phyloP scores from a whole-genome alignment of 2,113 vertebrate genomes.

The Menura novaehollandiae region DNA sequence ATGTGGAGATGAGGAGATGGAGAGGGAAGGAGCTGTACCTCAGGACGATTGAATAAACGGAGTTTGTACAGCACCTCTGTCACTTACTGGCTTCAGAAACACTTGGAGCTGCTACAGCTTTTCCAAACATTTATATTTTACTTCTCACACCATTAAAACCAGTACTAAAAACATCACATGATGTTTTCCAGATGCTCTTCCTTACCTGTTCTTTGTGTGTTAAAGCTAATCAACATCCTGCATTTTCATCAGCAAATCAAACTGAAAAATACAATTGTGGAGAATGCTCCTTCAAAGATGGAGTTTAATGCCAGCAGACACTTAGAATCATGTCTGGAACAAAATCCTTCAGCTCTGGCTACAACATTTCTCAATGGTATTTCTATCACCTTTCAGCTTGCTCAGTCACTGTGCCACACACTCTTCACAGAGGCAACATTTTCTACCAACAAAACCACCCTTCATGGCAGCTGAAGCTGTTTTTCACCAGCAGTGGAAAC shows the following conservation, averaged over 20 bases:
- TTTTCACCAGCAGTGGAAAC: not conserved
- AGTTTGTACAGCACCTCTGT: not conserved
- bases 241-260: not conserved
- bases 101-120: not conserved
- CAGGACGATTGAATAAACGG: not conserved
- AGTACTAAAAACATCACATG: not conserved
- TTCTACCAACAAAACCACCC: slow-evolving; percentile 34
- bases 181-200: not conserved
- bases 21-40: not conserved
- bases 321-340: not conserved
- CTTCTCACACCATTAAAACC: not conserved
- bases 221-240: not conserved
- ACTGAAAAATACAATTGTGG: not conserved
- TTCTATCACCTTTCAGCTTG: not conserved
- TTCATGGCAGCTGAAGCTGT: not conserved
- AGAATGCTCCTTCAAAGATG: not conserved
- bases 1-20: rapidly evolving
- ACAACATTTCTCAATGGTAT: not conserved
- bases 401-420: not conserved
- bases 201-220: not conserved
- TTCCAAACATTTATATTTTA: not conserved
- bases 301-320: not conserved
- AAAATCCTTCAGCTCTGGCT: not conserved
- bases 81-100: not conserved
- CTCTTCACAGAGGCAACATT: not conserved